Evolutionary conservation across 2,888 invertebrate genomes (phyloP), one percentile per base, ranked within the genome.

Genomic region (Lamellibrachia satsuma): DNA sequence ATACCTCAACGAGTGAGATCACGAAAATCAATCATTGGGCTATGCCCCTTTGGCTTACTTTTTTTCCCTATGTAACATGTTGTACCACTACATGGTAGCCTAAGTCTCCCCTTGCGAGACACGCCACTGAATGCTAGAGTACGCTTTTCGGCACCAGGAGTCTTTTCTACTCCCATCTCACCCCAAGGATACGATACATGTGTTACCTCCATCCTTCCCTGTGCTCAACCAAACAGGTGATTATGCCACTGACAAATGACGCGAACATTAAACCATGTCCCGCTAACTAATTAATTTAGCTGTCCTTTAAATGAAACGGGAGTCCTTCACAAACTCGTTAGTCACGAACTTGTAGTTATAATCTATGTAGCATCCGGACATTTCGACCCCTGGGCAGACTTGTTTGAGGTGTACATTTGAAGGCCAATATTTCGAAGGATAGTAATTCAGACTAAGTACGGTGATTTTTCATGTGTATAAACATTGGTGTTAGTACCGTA

Each of bases 261-360:
- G 75, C 2, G 75, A 75, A 75, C 15, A n/a, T 75, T 75, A 75
- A 22, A 75, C 75, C 75, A 75, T 75, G 15, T 75, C 75, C 75
- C 75, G 75, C 75, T n/a, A 75, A 75, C 75, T 75, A 75, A 75
- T 75, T 22, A 75, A n/a, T 75, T 75, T 75, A 15, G 75, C 75
- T 75, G n/a, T n/a, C 15, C 3, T 75, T 75, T 75, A 6, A n/a
- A 75, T 15, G n/a, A 75, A 2, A 75, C 2, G 75, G 75, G 15
- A n/a, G 75, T 75, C 75, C n/a, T 75, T 75, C 15, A 75, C 75
- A 15, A 1, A 22, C 22, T 15, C 75, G 22, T 75, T n/a, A 22
- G 22, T 75, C 22, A 15, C 75, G 75, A 75, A 22, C 2, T 57
- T 57, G 8, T 15, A 57, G 57, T 57, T 57, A 7, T 15, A 11